Evolutionary conservation across 35 echinoderm and acorn worm species (phyloP).

Genomic region (Heliocidaris tuberculata): DNA sequence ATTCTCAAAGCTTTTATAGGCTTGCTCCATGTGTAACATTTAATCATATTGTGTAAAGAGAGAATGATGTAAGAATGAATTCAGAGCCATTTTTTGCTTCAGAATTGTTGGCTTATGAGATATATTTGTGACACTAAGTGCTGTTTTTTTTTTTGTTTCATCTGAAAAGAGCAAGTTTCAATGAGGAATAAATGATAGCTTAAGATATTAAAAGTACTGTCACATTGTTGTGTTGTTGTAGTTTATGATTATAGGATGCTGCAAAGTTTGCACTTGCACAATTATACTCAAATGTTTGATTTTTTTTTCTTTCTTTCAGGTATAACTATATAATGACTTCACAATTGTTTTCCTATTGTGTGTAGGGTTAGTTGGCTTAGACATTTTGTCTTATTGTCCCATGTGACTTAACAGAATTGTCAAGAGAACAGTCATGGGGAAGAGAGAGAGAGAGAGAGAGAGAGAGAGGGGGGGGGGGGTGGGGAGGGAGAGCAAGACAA

Average conservation of each 20-base stretch:
- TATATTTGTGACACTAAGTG: slow-evolving; percentile 53
- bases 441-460: no score
- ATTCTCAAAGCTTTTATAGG: slow-evolving; percentile 18
- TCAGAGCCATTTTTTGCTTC: slow-evolving; percentile 11
- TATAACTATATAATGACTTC: no score
- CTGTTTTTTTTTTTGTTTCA: slow-evolving; percentile 33
- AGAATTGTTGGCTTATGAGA: slow-evolving; percentile 26
- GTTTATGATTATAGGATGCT: background rate
- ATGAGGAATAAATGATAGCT: slow-evolving; percentile 49
- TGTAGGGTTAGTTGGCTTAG: no score
- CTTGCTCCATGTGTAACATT: background rate
- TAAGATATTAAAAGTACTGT: background rate
- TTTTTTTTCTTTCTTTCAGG: no score
- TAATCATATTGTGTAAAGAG: background rate
- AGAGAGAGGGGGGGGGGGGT: no score
- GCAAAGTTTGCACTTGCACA: no score
- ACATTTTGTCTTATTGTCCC: no score
- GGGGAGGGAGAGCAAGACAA: no score
- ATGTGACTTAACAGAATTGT: no score
- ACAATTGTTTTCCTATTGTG: no score
- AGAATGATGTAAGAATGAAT: background rate
- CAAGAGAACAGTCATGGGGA: no score
- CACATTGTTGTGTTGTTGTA: background rate
- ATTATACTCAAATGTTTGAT: background rate
- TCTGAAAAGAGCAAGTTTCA: slow-evolving; percentile 33